These are phyloP conservation scores for Agrotis puta DNA, from an alignment of 2,888 invertebrate species.

Conservation along the genomic window DNA sequence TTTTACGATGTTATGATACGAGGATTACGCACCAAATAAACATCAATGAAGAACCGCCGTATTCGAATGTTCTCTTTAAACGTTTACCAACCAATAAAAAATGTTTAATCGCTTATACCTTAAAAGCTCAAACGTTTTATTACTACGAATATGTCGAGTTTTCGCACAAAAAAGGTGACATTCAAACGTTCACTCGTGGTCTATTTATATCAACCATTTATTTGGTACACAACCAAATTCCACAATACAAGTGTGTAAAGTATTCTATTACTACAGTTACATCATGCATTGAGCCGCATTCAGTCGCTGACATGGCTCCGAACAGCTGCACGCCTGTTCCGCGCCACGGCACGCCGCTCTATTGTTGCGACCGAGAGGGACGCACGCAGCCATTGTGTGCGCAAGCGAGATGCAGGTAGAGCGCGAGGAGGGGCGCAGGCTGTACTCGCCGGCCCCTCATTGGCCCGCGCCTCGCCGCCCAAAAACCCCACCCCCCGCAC, in stretches of 20 bases:
- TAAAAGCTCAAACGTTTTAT: slow-evolving; percentile 55
- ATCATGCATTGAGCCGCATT: slow-evolving; percentile 81
- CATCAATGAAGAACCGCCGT: slow-evolving; percentile 28
- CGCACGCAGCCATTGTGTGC: slow-evolving; percentile 64
- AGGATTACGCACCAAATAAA: slow-evolving; percentile 47
- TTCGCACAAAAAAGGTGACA: slow-evolving; percentile 60
- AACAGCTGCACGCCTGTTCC: slow-evolving; percentile 86
- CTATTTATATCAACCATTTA: slow-evolving; percentile 72
- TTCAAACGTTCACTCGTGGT: slow-evolving; percentile 64
- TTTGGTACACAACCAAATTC: slow-evolving; percentile 68
- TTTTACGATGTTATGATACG: slow-evolving; percentile 29
- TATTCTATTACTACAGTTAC: slow-evolving; percentile 83
- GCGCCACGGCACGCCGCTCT: slow-evolving; percentile 76
- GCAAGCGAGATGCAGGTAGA: slow-evolving; percentile 71
- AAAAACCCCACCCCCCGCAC: slow-evolving; percentile 82
- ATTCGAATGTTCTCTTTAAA: slow-evolving; percentile 20
- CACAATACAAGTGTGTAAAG: slow-evolving; percentile 71
- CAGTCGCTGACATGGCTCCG: slow-evolving; percentile 80
- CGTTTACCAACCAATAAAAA: slow-evolving; percentile 50
- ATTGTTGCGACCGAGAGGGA: slow-evolving; percentile 76
- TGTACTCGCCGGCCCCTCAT: slow-evolving; percentile 76
- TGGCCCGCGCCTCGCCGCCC: slow-evolving; percentile 81
- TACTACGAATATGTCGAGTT: slow-evolving; percentile 48
- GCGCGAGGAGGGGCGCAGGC: slow-evolving; percentile 85
- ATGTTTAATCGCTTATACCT: slow-evolving; percentile 45